Conservation (phyloP, 2,113 vertebrate species). For the Panurus biarmicus region DNA sequence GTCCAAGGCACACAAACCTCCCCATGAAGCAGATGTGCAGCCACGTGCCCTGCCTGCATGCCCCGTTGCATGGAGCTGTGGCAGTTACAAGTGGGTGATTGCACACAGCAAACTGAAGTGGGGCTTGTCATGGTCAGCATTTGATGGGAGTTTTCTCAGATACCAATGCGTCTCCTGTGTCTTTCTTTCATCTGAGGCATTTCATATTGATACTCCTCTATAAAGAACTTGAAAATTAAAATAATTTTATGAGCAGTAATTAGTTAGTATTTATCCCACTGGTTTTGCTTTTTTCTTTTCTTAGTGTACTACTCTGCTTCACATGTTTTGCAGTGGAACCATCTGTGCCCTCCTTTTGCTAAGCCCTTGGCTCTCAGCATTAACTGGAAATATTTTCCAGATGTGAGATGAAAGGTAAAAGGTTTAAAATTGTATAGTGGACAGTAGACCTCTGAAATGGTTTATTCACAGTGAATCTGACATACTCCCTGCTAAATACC, state of each 20-base stretch:
- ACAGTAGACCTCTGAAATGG: not conserved
- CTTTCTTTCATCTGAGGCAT: not conserved
- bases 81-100: not conserved
- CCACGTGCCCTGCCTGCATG: fast-evolving
- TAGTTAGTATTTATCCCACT: not conserved
- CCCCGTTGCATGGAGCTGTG: not conserved
- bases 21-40: not conserved
- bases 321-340: not conserved
- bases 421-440: not conserved
- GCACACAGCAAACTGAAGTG: not conserved
- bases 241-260: not conserved
- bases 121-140: not conserved
- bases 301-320: not conserved
- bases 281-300: not conserved
- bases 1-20: not conserved
- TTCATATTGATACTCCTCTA: not conserved
- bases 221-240: not conserved
- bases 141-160: not conserved
- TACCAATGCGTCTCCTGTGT: not conserved
- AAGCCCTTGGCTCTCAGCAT: not conserved
- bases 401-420: constrained; percentile 10
- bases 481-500: not conserved
- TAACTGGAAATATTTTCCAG: constrained; percentile 21
- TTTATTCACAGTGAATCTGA: not conserved
- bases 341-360: not conserved